Conservation (phyloP, 2,797 vertebrate species). For the Heliangelus exortis region DNA sequence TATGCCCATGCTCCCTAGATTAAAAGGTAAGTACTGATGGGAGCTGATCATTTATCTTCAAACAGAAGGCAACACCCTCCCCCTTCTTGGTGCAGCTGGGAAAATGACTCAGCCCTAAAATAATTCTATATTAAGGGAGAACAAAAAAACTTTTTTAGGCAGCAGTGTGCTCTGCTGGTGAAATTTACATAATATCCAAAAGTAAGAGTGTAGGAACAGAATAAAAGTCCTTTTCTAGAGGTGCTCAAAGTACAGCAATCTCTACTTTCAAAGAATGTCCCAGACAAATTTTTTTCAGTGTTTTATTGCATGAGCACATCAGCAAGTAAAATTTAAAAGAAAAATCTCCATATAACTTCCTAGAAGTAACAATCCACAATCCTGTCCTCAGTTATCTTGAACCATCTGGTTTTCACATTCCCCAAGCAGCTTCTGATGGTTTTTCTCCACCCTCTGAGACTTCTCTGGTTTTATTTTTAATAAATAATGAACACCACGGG, state of each 20-base stretch:
- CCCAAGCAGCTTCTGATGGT: background rate
- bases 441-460: accelerated
- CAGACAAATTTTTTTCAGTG: background rate
- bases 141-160: background rate
- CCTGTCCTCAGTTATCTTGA: background rate
- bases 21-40: background rate
- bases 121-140: background rate
- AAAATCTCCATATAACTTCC: background rate
- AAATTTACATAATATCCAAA: background rate
- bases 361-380: background rate
- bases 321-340: background rate
- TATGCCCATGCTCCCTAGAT: background rate
- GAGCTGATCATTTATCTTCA: background rate
- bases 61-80: background rate
- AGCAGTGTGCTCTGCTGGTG: background rate
- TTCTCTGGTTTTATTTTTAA: slow-evolving; percentile 1
- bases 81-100: background rate
- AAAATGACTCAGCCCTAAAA: background rate
- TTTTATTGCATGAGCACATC: slow-evolving; percentile 62
- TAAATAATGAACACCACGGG: background rate
- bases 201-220: background rate
- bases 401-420: background rate
- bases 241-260: background rate
- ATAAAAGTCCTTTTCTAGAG: background rate
- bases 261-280: background rate